Conservation (phyloP, 2,797 vertebrate species). For the Australoheros facetus region DNA sequence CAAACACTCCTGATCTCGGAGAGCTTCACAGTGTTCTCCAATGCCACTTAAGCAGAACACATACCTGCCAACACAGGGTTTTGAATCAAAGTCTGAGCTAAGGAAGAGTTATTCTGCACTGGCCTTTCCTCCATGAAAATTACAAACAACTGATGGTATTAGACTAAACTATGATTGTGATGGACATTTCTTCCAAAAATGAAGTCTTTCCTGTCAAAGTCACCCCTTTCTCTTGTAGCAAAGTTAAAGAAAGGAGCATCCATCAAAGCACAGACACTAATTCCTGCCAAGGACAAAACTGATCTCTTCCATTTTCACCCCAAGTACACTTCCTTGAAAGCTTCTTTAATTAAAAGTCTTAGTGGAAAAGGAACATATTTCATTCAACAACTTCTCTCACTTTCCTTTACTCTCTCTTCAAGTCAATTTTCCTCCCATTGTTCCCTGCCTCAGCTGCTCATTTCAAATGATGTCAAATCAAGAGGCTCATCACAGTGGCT, state of each 20-base stretch:
- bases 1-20: background rate
- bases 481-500: constrained; percentile 49
- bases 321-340: constrained; percentile 41
- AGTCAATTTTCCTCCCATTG: constrained; percentile 18
- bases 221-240: constrained; percentile 20
- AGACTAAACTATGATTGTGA: background rate
- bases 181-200: background rate
- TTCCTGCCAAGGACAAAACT: constrained; percentile 55
- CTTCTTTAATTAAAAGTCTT: constrained; percentile 58
- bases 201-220: constrained; percentile 53
- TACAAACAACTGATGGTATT: background rate
- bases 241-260: constrained; percentile 28
- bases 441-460: constrained; percentile 47
- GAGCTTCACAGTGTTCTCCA: background rate
- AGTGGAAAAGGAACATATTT: constrained; percentile 48
- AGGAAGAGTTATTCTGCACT: background rate
- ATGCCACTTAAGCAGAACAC: background rate
- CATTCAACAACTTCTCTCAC: background rate
- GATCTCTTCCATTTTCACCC: constrained; percentile 48
- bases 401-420: background rate
- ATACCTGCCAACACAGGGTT: background rate
- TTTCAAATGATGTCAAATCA: constrained; percentile 58
- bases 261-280: constrained; percentile 40
- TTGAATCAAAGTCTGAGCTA: background rate
- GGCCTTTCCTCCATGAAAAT: background rate